Evolutionary conservation across 2,113 vertebrate species (phyloP), one percentile per base, ranked within the genome.

Genomic region (Nesogale talazaci): DNA sequence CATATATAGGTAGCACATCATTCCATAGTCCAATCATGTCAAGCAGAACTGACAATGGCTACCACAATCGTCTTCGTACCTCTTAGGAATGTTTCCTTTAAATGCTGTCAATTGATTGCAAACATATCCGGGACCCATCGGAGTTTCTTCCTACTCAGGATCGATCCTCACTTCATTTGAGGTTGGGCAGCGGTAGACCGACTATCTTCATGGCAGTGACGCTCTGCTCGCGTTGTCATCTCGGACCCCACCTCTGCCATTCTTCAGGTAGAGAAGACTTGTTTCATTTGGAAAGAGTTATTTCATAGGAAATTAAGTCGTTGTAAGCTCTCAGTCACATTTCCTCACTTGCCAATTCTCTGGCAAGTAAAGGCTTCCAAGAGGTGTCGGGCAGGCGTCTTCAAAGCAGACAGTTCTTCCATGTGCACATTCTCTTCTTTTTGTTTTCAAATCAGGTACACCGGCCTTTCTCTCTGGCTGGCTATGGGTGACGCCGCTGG

Each of bases 301-400:
- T 94, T 94, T 93, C 77, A 38, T 85, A 96, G 84, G 92, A 96
- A 95, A 95, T 95, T 89, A 94, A 95, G 78, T 97, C 91, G 72
- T 94, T 90, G 80, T 95, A 94, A 69, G 86, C 95, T 89, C 94
- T 94, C 15, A 89, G 81, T 96, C 63, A 83, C 89, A 23, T 95
- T 97, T 97, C 89, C 72, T 93, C 95, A 94, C 84, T 87, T 97
- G 34, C 86, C 84, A 76, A 38, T 84, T 96, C 31, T 92, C 78
- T 94, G 42, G 95, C 93, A 88, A 96, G 92, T 90, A 77, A 70
- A 31, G 94, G 42, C 87, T 93, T 95, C 83, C 16, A 17, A 94
- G 74, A 78, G 34, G 12, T 63, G 83, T 77, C 40, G 65, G 36
- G 78, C 94, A 57, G 31, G 0, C 65, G 80, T 94, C 59, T 0